A percentile compares a stretch with the other conserved stretches of the same genome.
Conservation (phyloP, 2,888 invertebrate genomes). For the Ariolimax columbianus region DNA sequence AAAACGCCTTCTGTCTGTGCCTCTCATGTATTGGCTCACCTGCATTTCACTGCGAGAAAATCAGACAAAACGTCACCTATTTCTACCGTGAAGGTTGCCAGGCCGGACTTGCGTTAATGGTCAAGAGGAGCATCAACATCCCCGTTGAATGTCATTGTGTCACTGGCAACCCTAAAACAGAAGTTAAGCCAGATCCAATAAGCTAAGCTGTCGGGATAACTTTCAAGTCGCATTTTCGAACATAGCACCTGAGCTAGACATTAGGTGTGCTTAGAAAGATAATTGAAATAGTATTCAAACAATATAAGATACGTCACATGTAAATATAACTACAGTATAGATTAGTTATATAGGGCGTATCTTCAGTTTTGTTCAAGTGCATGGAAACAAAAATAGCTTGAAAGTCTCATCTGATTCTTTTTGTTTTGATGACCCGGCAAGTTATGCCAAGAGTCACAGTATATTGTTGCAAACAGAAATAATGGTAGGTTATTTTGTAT, state of each 20-base stretch:
- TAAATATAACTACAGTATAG: too few relatives aligned
- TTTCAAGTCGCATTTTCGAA: background rate
- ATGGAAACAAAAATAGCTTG: background rate
- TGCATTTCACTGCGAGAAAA: background rate
- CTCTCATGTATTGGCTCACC: background rate
- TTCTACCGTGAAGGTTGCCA: slow-evolving; percentile 6
- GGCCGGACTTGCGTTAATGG: background rate
- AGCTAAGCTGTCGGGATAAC: background rate
- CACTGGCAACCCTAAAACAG: background rate
- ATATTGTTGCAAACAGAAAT: background rate
- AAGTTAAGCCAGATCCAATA: background rate
- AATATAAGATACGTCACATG: too few relatives aligned
- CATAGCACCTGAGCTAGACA: background rate
- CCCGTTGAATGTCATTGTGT: slow-evolving; percentile 22
- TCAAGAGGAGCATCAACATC: background rate
- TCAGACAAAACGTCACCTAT: background rate
- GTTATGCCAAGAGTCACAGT: background rate
- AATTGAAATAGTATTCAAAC: too few relatives aligned
- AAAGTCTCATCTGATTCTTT: too few relatives aligned
- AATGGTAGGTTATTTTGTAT: too few relatives aligned
- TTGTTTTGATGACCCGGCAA: background rate
- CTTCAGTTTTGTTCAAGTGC: too few relatives aligned
- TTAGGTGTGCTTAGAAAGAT: background rate
- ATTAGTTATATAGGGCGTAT: too few relatives aligned
- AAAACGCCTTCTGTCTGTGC: background rate